Evolutionary conservation across 2,113 vertebrate genomes (phyloP).

Genomic region (Motacilla tschutschensis): DNA sequence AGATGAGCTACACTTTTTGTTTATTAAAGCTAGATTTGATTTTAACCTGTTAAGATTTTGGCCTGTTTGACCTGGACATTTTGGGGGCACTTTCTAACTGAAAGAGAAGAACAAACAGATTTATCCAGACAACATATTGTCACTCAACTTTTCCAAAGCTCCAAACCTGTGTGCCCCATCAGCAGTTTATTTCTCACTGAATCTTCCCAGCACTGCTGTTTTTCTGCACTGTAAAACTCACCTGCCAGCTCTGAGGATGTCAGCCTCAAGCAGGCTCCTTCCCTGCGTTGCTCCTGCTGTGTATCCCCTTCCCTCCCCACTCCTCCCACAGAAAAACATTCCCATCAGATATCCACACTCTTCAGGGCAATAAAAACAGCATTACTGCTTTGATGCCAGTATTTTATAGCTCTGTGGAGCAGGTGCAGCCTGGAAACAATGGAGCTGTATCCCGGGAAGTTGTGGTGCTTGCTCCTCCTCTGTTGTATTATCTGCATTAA

Average conservation of each 20-base stretch:
- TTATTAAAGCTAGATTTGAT: background rate
- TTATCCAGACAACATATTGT: background rate
- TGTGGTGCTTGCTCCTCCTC: background rate
- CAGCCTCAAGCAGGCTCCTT: background rate
- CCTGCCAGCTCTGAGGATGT: background rate
- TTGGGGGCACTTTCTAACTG: background rate
- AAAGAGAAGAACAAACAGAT: background rate
- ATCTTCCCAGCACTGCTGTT: background rate
- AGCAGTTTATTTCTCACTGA: background rate
- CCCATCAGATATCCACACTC: background rate
- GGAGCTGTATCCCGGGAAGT: background rate
- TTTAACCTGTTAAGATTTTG: background rate
- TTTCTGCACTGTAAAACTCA: background rate
- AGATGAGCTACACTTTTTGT: background rate
- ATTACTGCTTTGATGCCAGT: background rate
- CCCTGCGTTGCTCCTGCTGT: background rate
- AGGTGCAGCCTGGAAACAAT: background rate
- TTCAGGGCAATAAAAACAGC: background rate
- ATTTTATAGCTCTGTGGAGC: background rate
- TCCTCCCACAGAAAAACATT: rapidly evolving
- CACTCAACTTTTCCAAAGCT: background rate
- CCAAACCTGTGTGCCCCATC: background rate
- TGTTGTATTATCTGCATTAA: background rate
- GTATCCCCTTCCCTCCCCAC: background rate
- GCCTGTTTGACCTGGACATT: background rate